These are phyloP conservation scores for Syrphus vitripennis DNA, from an alignment of 2,888 invertebrate species.

Conservation along the genomic window DNA sequence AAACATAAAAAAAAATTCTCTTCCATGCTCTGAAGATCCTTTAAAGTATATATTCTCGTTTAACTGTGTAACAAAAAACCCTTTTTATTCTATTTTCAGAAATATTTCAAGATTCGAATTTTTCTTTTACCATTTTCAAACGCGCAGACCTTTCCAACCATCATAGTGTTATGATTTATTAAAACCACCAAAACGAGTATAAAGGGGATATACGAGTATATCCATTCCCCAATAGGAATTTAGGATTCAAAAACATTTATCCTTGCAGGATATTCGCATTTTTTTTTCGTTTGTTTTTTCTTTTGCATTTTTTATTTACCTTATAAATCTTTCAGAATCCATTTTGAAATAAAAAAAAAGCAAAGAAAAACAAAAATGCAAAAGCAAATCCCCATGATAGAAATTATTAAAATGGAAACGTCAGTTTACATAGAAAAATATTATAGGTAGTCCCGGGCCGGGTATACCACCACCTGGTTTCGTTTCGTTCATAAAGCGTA, in stretches of 20 bases:
- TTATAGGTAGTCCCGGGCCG: not conserved
- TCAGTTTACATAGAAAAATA: conserved; percentile 38
- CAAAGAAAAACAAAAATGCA: conserved; percentile 11
- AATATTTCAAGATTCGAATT: conserved; percentile 21
- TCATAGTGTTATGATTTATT: conserved; percentile 61
- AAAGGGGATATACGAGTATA: not conserved
- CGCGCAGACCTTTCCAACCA: conserved; percentile 14
- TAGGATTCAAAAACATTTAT: conserved; percentile 4
- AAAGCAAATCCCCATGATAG: conserved; percentile 58
- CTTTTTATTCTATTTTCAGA: not conserved
- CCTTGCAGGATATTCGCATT: conserved; percentile 10
- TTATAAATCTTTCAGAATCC: conserved; percentile 60
- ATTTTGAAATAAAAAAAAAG: conserved; percentile 35
- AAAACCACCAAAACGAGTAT: not conserved
- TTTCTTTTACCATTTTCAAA: not conserved
- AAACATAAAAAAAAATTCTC: not conserved
- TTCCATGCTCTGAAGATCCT: not conserved
- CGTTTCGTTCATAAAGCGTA: conserved; percentile 53
- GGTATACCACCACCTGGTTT: conserved; percentile 40
- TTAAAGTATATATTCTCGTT: not conserved
- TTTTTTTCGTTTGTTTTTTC: not conserved
- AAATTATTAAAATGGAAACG: conserved; percentile 68
- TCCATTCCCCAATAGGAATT: too few species aligned
- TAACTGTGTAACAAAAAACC: not conserved
- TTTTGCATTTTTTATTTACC: conserved; percentile 8